Evolutionary conservation across 2,888 invertebrate species (phyloP).

Genomic region (Lapara coniferarum): DNA sequence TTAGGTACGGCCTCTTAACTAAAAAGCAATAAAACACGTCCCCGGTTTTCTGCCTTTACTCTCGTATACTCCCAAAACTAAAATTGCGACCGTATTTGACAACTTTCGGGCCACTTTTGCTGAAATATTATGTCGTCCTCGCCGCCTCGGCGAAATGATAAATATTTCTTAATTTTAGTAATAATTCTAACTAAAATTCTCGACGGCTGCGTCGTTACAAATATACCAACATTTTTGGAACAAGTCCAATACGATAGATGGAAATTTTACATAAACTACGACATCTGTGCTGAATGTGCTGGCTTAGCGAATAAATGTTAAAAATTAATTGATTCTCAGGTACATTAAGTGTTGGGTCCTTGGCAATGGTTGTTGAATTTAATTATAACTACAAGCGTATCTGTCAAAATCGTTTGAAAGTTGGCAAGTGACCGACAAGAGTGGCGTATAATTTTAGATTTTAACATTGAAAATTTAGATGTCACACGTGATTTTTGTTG

Average conservation of each 20-base stretch:
- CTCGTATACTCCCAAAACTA: conserved; percentile 19
- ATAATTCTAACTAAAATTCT: conserved; percentile 21
- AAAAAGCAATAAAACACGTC: conserved; percentile 39
- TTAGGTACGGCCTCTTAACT: too few species aligned
- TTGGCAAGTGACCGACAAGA: conserved; percentile 73
- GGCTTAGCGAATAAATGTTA: conserved; percentile 2
- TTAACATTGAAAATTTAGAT: conserved; percentile 65
- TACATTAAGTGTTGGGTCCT: conserved; percentile 51
- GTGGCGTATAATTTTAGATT: conserved; percentile 64
- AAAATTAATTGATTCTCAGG: conserved; percentile 20
- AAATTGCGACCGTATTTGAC: conserved; percentile 1
- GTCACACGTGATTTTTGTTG: conserved; percentile 37
- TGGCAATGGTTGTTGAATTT: conserved; percentile 79
- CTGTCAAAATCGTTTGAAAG: conserved; percentile 75
- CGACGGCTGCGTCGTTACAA: not conserved
- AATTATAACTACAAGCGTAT: conserved; percentile 75
- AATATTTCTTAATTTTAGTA: conserved; percentile 14
- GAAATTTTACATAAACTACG: conserved; percentile 31
- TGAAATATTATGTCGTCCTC: not conserved
- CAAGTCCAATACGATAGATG: conserved; percentile 25
- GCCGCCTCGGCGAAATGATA: not conserved
- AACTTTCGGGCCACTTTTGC: not conserved
- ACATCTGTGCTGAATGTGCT: not conserved
- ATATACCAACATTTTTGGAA: conserved; percentile 28
- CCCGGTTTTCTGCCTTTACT: conserved; percentile 38